Conservation (phyloP, 2,113 vertebrate genomes). For the Gracilinanus agilis region DNA sequence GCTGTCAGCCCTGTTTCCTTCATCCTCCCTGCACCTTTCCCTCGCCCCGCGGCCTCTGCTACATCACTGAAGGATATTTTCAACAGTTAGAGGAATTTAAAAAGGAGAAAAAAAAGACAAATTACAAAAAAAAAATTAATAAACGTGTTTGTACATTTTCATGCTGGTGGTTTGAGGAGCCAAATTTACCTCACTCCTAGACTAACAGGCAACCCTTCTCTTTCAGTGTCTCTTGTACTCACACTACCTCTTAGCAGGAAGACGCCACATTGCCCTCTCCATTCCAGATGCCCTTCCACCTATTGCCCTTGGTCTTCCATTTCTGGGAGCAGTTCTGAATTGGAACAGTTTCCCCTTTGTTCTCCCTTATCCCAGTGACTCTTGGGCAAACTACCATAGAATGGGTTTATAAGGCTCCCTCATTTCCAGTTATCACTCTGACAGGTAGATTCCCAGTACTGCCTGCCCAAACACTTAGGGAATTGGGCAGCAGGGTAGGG, state of each 20-base stretch:
- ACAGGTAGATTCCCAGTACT: not conserved
- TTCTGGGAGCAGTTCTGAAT: constrained; percentile 20
- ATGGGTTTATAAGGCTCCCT: constrained; percentile 1
- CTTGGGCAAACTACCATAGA: not conserved
- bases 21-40: constrained; percentile 46
- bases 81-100: constrained; percentile 80
- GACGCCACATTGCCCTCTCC: constrained; percentile 9
- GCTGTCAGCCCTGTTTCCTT: constrained; percentile 61
- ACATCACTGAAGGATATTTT: constrained; percentile 76
- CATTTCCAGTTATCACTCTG: not conserved
- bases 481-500: not conserved
- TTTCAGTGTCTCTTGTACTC: constrained; percentile 71
- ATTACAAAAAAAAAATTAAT: constrained; percentile 65
- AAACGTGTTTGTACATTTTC: constrained; percentile 87
- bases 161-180: constrained; percentile 86
- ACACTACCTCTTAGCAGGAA: constrained; percentile 91
- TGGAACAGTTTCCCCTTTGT: not conserved
- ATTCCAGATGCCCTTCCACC: not conserved
- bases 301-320: not conserved
- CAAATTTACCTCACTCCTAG: constrained; percentile 82
- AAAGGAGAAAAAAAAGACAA: constrained; percentile 81
- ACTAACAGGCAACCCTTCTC: constrained; percentile 70
- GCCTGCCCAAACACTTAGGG: constrained; percentile 3
- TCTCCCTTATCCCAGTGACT: not conserved
- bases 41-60: constrained; percentile 59